Evolutionary conservation across 2,888 invertebrate genomes (phyloP), one percentile per base, ranked within the genome.

Genomic region (Schrankia costaestrigalis): DNA sequence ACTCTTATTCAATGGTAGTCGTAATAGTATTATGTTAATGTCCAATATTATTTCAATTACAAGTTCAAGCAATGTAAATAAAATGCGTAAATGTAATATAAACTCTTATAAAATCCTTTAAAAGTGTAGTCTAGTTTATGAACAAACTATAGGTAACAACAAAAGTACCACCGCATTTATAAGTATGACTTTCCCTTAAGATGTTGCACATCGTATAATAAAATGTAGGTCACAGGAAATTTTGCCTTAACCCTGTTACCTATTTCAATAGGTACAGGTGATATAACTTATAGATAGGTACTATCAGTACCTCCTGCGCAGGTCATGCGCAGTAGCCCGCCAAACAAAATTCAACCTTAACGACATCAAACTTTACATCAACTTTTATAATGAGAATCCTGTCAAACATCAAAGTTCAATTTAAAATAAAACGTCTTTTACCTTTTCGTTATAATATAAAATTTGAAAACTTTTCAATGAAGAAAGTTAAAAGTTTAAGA

Each of bases 201-300:
- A 53, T 48, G 35, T 44, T 43, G 36, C 39, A 45, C 46, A 44
- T 43, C 43, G 38, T 34, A 42, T 41, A 56, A 71, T 65, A 69
- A 72, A 72, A 78, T 78, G 63, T 76, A 73, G 77, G 78, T 75
- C 76, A 71, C 57, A 72, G 71, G 69, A 77, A 75, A 70, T 66
- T 73, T 58, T 55, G 63, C 66, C 52, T 54, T 60, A 65, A 67
- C 65, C 56, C 45, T 57, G 41, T 52, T 48, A 63, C 50, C 59
- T 63, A 56, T 54, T 52, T 50, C 51, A 48, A 51, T 54, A n/a
- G n/a, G n/a, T n/a, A 61, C 45, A 46, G 56, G 47, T 48, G 48
- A 51, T 56, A 57, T 50, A 59, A 46, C 48, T 49, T 55, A 47
- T 59, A 56, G 41, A 46, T 57, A 54, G 41, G 45, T 47, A 35